Evolutionary conservation across 2,888 invertebrate species (phyloP).

Genomic region (Beris chalybata): DNA sequence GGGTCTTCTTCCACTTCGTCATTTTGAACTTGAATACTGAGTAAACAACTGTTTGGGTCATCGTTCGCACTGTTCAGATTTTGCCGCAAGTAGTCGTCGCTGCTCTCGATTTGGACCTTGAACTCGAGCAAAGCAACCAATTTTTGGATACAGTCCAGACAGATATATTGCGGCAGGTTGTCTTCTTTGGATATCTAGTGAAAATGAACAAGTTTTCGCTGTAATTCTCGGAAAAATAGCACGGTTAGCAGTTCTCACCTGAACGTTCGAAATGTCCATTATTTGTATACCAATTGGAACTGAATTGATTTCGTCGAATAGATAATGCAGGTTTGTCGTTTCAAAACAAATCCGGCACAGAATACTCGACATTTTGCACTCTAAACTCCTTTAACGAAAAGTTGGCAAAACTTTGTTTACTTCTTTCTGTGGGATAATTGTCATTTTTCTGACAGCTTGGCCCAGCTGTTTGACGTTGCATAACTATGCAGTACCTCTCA

Average conservation of each 20-base stretch:
- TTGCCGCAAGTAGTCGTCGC: constrained; percentile 1
- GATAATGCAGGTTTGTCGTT: not conserved
- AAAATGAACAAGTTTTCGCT: constrained; percentile 5
- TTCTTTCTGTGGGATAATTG: too few species aligned
- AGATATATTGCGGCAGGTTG: constrained; percentile 17
- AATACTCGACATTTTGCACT: not conserved
- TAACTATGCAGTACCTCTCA: too few species aligned
- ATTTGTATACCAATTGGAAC: not conserved
- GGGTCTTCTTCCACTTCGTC: not conserved
- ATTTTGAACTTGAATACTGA: not conserved
- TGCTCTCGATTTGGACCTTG: constrained; percentile 7
- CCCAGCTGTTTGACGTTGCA: too few species aligned
- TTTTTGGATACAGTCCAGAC: not conserved
- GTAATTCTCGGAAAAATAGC: not conserved
- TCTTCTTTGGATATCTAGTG: constrained; percentile 3
- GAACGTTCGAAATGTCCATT: constrained; percentile 3
- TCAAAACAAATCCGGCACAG: constrained; percentile 15
- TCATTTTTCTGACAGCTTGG: too few species aligned
- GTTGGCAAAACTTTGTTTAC: too few species aligned
- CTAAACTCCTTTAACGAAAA: too few species aligned
- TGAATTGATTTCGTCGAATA: not conserved
- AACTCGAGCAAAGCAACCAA: not conserved
- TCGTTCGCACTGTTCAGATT: not conserved
- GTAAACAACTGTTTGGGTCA: not conserved
- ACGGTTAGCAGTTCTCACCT: not conserved